Evolutionary conservation across 1,140 invertebrate genomes (phyloP).

Genomic region (Oncopodura yosiiana): DNA sequence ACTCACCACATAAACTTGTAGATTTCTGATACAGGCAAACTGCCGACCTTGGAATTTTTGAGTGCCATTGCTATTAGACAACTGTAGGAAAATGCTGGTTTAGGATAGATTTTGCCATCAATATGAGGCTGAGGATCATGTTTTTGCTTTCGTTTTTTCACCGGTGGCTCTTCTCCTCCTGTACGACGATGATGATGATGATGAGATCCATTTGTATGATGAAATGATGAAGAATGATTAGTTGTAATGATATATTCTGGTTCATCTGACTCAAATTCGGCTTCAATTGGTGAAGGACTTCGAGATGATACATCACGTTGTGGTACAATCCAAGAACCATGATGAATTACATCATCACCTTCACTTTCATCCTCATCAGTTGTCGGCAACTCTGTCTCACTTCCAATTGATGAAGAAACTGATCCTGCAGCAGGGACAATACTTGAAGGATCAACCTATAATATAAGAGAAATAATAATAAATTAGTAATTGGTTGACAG

Average conservation of each 20-base stretch:
- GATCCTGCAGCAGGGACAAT: constrained; percentile 31
- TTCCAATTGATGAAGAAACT: constrained; percentile 20
- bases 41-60: constrained; percentile 88
- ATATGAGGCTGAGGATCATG: constrained; percentile 40
- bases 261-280: constrained; percentile 30
- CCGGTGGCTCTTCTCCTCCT: constrained; percentile 30
- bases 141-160: constrained; percentile 34
- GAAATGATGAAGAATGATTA: too few species aligned
- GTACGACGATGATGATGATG: too few species aligned
- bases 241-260: constrained; percentile 28
- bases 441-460: constrained; percentile 34
- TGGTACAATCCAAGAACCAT: constrained; percentile 25
- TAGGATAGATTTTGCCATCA: constrained; percentile 69
- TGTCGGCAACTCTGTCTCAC: constrained; percentile 28
- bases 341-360: constrained; percentile 15
- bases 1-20: constrained; percentile 97
- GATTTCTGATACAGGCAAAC: constrained; percentile 92
- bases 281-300: constrained; percentile 20
- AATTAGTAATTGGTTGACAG: neutral
- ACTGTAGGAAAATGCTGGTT: constrained; percentile 94
- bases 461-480: constrained; percentile 11
- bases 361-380: constrained; percentile 35
- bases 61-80: constrained; percentile 95
- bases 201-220: too few species aligned
- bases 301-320: neutral